Conservation (phyloP, 37 sponge, comb jelly and placozoan species). For the Amphimedon queenslandica region DNA sequence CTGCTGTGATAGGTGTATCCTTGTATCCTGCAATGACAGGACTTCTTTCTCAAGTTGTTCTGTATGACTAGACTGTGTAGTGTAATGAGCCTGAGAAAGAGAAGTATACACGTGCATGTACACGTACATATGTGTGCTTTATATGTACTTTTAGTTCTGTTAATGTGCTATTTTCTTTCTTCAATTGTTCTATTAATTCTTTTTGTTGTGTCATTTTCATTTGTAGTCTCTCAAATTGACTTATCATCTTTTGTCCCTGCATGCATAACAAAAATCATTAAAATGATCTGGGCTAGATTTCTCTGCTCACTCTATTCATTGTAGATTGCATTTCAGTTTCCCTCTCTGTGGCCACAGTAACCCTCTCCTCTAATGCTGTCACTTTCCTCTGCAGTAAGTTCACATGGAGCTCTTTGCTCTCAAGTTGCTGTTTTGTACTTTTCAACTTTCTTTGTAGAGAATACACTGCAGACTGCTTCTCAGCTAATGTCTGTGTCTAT, state of each 20-base stretch:
- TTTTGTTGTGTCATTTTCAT: conserved; percentile 18
- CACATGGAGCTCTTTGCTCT: conserved; percentile 70
- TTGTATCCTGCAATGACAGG: conserved; percentile 23
- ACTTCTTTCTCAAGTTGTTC: neutral
- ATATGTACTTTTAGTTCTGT: conserved; percentile 38
- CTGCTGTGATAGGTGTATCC: conserved; percentile 28
- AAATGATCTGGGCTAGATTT: neutral
- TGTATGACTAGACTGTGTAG: no score
- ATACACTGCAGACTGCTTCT: conserved; percentile 60
- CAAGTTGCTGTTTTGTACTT: conserved; percentile 38
- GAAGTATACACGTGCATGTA: neutral
- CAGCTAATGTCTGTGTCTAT: conserved; percentile 59
- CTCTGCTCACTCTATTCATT: conserved; percentile 20
- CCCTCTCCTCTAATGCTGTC: conserved; percentile 31
- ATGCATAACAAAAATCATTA: neutral
- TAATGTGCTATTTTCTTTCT: conserved; percentile 12
- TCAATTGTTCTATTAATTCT: conserved; percentile 20
- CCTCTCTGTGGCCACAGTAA: conserved; percentile 6
- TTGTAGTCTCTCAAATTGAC: conserved; percentile 35
- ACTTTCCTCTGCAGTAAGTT: conserved; percentile 69
- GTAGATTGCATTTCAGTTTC: conserved; percentile 41
- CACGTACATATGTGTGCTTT: neutral
- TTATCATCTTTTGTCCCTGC: conserved; percentile 31
- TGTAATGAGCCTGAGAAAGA: no score
- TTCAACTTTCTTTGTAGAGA: conserved; percentile 71